Percentiles rank a stretch among this genome's conserved stretches.
phyloP scores from a whole-genome alignment of 2,113 vertebrate species.

The Vireo altiloquus region DNA sequence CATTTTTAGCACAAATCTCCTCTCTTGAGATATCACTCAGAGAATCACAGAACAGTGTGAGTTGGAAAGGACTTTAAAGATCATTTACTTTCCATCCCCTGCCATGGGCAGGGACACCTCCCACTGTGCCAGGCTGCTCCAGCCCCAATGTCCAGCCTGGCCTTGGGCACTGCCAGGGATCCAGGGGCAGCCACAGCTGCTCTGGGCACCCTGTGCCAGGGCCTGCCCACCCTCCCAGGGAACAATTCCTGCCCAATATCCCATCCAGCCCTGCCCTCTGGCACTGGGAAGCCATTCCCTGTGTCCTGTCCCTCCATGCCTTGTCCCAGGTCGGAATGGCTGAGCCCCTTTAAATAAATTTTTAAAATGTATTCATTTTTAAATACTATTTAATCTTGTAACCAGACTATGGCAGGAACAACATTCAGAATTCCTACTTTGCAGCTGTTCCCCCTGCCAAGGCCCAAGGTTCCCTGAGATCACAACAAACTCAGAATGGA shows the following conservation, averaged over 20 bases:
- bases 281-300: background rate
- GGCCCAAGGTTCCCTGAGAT: background rate
- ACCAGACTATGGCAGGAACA: rapidly evolving
- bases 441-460: background rate
- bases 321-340: no score
- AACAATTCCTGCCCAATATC: background rate
- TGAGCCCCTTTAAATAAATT: no score
- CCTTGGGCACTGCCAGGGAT: background rate
- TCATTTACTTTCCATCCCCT: no score
- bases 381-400: background rate
- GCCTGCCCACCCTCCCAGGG: rapidly evolving
- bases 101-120: background rate
- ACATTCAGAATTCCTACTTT: background rate
- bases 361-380: background rate
- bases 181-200: background rate
- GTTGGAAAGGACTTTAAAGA: no score
- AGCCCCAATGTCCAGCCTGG: background rate
- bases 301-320: background rate
- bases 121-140: background rate
- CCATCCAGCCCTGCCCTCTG: background rate
- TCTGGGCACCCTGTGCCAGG: background rate
- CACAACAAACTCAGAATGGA: background rate
- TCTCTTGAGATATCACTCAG: background rate
- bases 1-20: background rate
- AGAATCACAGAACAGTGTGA: background rate